Conservation (phyloP, 92 coral and sea anemone genomes). For the Phymanthus crucifer region DNA sequence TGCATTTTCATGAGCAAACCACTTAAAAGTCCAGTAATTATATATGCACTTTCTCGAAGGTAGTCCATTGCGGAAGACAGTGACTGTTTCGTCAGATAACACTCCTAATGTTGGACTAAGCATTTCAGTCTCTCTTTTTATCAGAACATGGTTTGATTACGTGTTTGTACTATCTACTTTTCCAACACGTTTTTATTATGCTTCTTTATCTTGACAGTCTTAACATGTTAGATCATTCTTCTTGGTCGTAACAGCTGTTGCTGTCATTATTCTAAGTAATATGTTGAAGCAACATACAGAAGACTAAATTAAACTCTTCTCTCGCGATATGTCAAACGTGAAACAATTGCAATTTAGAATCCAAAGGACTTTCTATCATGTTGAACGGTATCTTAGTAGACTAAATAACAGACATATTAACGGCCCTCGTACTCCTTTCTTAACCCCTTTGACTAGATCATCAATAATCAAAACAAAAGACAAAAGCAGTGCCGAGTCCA, state of each 20-base stretch:
- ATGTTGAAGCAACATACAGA: conserved; percentile 13
- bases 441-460: conserved; percentile 10
- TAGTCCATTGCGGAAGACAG: conserved; percentile 1
- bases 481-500: not conserved
- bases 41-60: conserved; percentile 1
- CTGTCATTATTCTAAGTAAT: conserved; percentile 26
- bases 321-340: conserved; percentile 21
- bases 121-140: conserved; percentile 15
- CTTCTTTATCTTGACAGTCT: conserved; percentile 29
- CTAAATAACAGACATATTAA: conserved; percentile 27
- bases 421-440: conserved; percentile 20
- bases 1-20: not conserved
- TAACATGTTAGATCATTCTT: conserved; percentile 26
- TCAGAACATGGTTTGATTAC: conserved; percentile 22
- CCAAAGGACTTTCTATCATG: conserved; percentile 5
- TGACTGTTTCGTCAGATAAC: conserved; percentile 8
- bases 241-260: conserved; percentile 26
- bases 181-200: conserved; percentile 21
- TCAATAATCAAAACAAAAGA: conserved; percentile 3
- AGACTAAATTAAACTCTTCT: conserved; percentile 17
- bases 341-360: conserved; percentile 12
- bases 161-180: conserved; percentile 15
- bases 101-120: conserved; percentile 7
- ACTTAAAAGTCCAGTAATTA: not conserved
- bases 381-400: conserved; percentile 23